Base-by-base conservation (phyloP, 2,888 invertebrate species). In the Mellilla xanthometata region DNA sequence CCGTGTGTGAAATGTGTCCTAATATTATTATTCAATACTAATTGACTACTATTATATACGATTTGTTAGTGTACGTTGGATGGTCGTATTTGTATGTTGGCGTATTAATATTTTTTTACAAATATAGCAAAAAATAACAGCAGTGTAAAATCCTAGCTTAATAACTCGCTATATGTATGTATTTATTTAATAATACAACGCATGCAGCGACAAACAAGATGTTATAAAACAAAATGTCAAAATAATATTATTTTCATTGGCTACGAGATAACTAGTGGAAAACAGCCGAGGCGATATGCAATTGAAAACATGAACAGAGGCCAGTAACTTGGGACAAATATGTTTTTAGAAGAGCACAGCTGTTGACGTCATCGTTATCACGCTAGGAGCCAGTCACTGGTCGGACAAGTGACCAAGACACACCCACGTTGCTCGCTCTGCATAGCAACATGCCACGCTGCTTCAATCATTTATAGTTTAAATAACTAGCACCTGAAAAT, bases 231-330 rank as follows among this genome's bases (percentile, higher is more conserved):
- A 61, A 65, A 63, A 70, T 76, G 71, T 77, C 77, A 81, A 75
- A 80, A 81, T 76, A 79, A 48, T 44, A 41, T 48, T 81, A 81
- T 81, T 83, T 83, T 80, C 82, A 83, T 78, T 81, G 77, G 80
- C 76, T 61, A 84, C 78, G 78, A 80, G 87, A 88, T 86, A 88
- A 86, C 73, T 69, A 77, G 70, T 82, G 84, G 82, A 83, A 87
- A 86, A 82, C 68, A 78, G 74, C 68, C 66, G 32, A 56, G 48
- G 60, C 59, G 77, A 80, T 79, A 80, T 76, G 68, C 67, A 74
- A 73, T 74, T 76, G 74, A 83, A 81, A 86, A 86, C 84, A 87
- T 70, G 69, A 61, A 50, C 73, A 65, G 72, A 72, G 76, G 70
- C 72, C 71, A 67, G 62, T 65, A 70, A 71, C 65, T 72, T 55